Evolutionary conservation across 1,140 invertebrate genomes (phyloP), one percentile per base, ranked within the genome.

Genomic region (Stratiolaelaps scimitus): DNA sequence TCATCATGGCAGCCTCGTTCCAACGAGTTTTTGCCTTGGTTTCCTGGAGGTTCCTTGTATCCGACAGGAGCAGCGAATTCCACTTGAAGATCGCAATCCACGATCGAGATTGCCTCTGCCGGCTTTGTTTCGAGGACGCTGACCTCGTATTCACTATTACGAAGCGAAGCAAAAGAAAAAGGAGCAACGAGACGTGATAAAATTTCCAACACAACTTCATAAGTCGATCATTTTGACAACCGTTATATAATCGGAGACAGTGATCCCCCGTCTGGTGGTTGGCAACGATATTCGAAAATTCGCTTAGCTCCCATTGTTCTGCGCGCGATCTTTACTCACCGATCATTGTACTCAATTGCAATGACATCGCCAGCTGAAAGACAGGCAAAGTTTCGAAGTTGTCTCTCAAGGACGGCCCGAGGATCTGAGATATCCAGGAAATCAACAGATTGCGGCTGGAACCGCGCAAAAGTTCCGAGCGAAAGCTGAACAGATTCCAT

Each of bases 371-470:
- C 77, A 68, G 73, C 75, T 26, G 78, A 78, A 13, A 81, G 72
- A 69, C 79, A 81, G 10, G 78, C 78, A 75, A 81, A 81, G 68
- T 77, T 79, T 34, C 80, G 72, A 45, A 81, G 69, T 56, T 77
- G 78, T 69, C 79, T 78, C 70, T 81, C 80, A n/a, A 81, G 72
- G 34, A 75, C 76, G 71, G 80, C 80, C 70, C 79, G 77, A 29
- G 79, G 80, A 70, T 81, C 80, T 13, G 76, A 77, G 66, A 81
- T 80, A 65, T 80, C 76, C 7, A 81, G 74, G 71, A 81, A 81
- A 43, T 80, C 79, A 5, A 74, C 72, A 53, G 75, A 77, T 69
- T 80, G 79, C 2, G 80, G 80, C 68, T 81, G 80, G 67, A 81
- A 79, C 70, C 79, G 79, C 48, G 78, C 79, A 72, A 77, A 81